Percentiles rank a stretch among this genome's conserved stretches.
Evolutionary conservation across 2,113 vertebrate species (phyloP).

Genomic region (Cyanoderma ruficeps): DNA sequence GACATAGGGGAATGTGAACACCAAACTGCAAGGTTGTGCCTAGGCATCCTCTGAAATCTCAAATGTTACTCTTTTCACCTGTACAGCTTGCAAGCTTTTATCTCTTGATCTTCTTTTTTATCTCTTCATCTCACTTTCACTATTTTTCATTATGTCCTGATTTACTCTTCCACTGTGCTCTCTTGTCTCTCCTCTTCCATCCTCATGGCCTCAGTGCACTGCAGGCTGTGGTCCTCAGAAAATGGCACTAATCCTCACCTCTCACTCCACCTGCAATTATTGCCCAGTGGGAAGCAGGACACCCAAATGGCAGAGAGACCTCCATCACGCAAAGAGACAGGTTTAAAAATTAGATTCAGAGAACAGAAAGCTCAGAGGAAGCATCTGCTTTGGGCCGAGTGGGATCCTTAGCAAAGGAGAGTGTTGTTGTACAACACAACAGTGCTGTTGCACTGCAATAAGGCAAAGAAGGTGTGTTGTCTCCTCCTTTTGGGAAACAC

Average conservation of each 20-base stretch:
- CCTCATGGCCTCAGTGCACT: too few relatives aligned
- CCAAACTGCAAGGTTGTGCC: not conserved
- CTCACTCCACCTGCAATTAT: not conserved
- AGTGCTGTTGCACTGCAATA: not conserved
- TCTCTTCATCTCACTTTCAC: not conserved
- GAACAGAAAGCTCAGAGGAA: not conserved
- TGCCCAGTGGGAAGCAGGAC: not conserved
- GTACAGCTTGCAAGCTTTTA: not conserved
- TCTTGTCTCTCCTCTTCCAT: not conserved
- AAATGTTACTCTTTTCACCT: not conserved
- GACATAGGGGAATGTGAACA: not conserved
- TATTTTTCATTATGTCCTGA: not conserved
- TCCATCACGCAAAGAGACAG: not conserved
- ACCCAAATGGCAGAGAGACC: not conserved
- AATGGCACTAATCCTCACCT: not conserved
- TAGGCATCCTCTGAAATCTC: not conserved
- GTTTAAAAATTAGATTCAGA: not conserved
- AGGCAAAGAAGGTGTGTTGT: not conserved
- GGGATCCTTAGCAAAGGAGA: fast-evolving
- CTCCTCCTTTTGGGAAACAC: not conserved
- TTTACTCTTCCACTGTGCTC: not conserved
- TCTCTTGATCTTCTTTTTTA: not conserved
- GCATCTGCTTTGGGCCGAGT: not conserved
- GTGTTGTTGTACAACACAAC: fast-evolving
- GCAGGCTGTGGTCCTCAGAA: not conserved